phyloP scores from a whole-genome alignment of 1,140 invertebrate species.

The Drosophila ercepeae region DNA sequence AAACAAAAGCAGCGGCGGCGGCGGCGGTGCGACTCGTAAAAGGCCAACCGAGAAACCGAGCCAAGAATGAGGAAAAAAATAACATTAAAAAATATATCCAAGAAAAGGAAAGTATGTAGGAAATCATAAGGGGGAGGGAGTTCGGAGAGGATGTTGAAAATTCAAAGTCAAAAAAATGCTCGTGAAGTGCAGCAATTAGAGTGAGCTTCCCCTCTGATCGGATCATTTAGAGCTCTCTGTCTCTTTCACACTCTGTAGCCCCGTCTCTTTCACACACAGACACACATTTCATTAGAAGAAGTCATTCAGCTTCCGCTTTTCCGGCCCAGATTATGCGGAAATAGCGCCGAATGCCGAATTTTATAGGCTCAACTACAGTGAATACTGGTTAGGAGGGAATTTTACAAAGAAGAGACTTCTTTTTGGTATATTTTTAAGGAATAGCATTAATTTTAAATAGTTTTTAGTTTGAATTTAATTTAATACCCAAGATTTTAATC shows the following conservation, averaged over 20 bases:
- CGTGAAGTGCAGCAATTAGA: conserved; percentile 68
- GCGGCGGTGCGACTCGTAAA: conserved; percentile 36
- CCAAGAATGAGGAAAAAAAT: conserved; percentile 5
- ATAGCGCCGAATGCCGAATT: conserved; percentile 12
- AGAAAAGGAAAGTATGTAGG: conserved; percentile 8
- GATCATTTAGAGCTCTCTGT: background rate
- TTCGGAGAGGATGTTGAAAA: conserved; percentile 16
- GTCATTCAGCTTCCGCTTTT: conserved; percentile 31
- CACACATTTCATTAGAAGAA: conserved; percentile 14
- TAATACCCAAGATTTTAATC: too few relatives aligned
- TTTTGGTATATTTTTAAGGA: background rate
- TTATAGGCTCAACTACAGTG: conserved; percentile 29
- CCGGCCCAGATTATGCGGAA: conserved; percentile 27
- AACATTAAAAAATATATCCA: conserved; percentile 2
- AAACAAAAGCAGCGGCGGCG: conserved; percentile 71
- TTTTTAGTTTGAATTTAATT: too few relatives aligned
- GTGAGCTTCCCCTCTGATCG: conserved; percentile 28
- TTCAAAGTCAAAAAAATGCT: conserved; percentile 38
- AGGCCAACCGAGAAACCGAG: conserved; percentile 2
- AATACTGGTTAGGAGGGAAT: background rate
- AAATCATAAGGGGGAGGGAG: background rate
- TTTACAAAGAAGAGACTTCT: background rate
- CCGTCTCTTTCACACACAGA: background rate
- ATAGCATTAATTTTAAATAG: background rate
- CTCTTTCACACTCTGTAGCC: background rate